phyloP scores from a whole-genome alignment of 37 sponge, comb jelly and placozoan genomes.

The Diacarnus erythraeanus region DNA sequence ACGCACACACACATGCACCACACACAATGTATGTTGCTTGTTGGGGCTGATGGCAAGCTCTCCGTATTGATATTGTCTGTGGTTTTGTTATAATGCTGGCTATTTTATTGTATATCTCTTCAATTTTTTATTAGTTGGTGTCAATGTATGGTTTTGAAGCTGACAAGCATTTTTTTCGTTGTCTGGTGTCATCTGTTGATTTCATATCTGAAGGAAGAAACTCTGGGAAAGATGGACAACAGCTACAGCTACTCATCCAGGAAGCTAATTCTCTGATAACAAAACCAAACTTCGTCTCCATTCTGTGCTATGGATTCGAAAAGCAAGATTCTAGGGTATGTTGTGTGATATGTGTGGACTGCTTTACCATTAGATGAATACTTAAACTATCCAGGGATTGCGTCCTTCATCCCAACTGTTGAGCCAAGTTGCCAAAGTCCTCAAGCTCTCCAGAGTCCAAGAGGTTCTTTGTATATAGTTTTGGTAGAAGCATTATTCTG shows the following conservation, averaged over 20 bases:
- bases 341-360: background rate
- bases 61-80: too few relatives aligned
- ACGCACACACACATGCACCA: too few relatives aligned
- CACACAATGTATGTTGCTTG: too few relatives aligned
- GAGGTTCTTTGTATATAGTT: conserved; percentile 59
- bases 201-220: conserved; percentile 75
- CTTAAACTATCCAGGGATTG: conserved; percentile 35
- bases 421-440: conserved; percentile 49
- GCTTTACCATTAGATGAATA: background rate
- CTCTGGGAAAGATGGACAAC: conserved; percentile 76
- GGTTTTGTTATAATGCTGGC: too few relatives aligned
- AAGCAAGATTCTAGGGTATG: conserved; percentile 67
- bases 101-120: too few relatives aligned
- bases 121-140: conserved; percentile 60
- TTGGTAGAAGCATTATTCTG: conserved; percentile 2
- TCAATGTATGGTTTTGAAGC: conserved; percentile 86
- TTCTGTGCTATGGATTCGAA: conserved; percentile 87
- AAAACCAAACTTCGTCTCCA: conserved; percentile 85
- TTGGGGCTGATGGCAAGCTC: too few relatives aligned
- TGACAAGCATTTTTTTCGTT: conserved; percentile 83
- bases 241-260: conserved; percentile 81
- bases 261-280: conserved; percentile 72
- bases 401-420: conserved; percentile 58
- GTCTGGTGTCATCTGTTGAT: conserved; percentile 81
- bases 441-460: conserved; percentile 77